These are phyloP conservation scores for Odiellus spinosus DNA, from an alignment of 2,888 invertebrate genomes.

Conservation along the genomic window DNA sequence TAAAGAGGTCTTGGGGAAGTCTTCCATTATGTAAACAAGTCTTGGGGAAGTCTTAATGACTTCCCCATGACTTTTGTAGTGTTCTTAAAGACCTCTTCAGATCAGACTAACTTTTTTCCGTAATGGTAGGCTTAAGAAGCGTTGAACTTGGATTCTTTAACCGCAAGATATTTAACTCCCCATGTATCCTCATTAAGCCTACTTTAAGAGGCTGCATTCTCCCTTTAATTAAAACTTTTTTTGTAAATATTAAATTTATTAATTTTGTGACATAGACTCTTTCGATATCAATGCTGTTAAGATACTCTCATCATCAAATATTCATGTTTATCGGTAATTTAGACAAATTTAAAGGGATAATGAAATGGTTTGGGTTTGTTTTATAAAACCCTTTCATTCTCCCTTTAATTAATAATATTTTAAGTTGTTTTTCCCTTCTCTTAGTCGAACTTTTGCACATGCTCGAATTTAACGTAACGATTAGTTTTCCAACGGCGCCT, in stretches of 20 bases:
- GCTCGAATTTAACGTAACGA: slow-evolving; percentile 87
- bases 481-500: slow-evolving; percentile 90
- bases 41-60: too few relatives aligned
- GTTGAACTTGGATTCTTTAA: too few relatives aligned
- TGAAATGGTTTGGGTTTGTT: too few relatives aligned
- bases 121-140: too few relatives aligned
- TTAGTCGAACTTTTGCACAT: slow-evolving; percentile 93
- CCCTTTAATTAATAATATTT: slow-evolving; percentile 2
- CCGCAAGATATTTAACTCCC: too few relatives aligned
- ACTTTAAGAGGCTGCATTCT: too few relatives aligned
- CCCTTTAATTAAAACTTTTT: slow-evolving; percentile 5
- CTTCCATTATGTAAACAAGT: too few relatives aligned
- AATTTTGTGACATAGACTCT: slow-evolving; percentile 66
- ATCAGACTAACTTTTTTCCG: too few relatives aligned
- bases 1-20: too few relatives aligned
- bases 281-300: slow-evolving; percentile 88
- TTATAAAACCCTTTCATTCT: neutral
- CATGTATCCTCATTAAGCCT: too few relatives aligned
- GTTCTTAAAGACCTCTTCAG: too few relatives aligned
- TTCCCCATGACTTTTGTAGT: too few relatives aligned
- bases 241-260: slow-evolving; percentile 7
- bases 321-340: slow-evolving; percentile 86
- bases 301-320: slow-evolving; percentile 99
- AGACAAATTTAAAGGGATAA: neutral
- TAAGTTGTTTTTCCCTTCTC: slow-evolving; percentile 30